Conservation (phyloP, 2,888 invertebrate species). For the Ligdia adustata region DNA sequence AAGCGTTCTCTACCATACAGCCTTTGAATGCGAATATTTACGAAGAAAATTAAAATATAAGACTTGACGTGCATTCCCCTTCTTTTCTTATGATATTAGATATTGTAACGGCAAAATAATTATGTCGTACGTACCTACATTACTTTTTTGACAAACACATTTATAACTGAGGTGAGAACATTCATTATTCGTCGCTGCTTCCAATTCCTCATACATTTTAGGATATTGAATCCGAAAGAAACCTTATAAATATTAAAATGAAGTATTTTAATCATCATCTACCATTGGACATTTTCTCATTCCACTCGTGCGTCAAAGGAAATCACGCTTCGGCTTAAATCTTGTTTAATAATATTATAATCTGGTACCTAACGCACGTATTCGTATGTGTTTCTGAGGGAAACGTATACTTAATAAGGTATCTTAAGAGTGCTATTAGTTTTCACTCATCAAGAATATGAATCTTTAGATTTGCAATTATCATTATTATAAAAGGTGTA, state of each 20-base stretch:
- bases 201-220: constrained; percentile 1
- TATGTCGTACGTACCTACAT: no score
- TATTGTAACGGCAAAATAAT: no score
- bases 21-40: no score
- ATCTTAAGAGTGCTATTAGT: no score
- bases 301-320: constrained; percentile 9
- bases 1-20: no score
- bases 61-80: no score
- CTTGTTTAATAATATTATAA: constrained; percentile 59
- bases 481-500: no score
- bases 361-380: constrained; percentile 28
- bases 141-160: neutral
- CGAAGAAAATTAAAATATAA: no score
- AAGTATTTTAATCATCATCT: constrained; percentile 6
- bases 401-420: no score
- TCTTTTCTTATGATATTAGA: no score
- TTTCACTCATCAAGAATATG: no score
- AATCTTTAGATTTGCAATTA: no score
- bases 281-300: constrained; percentile 1
- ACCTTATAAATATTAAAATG: constrained; percentile 8
- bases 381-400: neutral
- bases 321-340: constrained; percentile 35
- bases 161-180: neutral
- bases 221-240: constrained; percentile 1
- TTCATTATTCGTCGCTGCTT: neutral